Evolutionary conservation across 2,888 invertebrate genomes (phyloP), one percentile per base, ranked within the genome.

Genomic region (Heteromurus nitidus): DNA sequence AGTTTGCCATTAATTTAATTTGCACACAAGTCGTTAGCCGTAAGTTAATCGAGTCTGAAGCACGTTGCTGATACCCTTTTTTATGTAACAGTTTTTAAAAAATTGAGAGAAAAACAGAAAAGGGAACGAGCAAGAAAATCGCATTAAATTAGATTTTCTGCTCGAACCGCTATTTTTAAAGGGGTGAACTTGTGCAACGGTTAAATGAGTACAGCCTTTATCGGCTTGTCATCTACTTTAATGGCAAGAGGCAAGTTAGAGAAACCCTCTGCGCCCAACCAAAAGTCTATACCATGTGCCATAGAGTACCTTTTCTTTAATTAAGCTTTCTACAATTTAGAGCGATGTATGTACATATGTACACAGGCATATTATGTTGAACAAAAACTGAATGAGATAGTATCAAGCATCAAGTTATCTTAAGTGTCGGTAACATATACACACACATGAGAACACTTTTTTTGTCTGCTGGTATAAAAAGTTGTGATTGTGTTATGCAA

Each of bases 41-140:
- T 55, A n/a, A n/a, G 24, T n/a, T 47, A 55, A 55, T 53, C n/a
- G 47, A 3, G 13, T 22, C 9, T n/a, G 22, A 55, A 16, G 47
- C 47, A 47, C 47, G 47, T 47, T 47, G 3, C 55, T 24, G 47
- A 13, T 36, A 16, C 3, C 13, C 50, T 20, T n/a, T n/a, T n/a
- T n/a, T n/a, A n/a, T n/a, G n/a, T n/a, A n/a, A n/a, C 16, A 55
- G 26, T 55, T 11, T 2, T 55, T 22, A n/a, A 55, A 22, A 55
- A 11, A 55, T 70, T 44, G 20, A 68, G 16, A 50, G 22, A 65
- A 44, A 24, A 68, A 30, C 22, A 26, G 50, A n/a, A 50, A 68
- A 26, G 44, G 31, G 26, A 26, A 65, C 55, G 24, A 70, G 70
- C 70, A 70, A 70, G 70, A 60, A 28, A 70, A 70, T 60, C 20